Base-by-base conservation (phyloP, 2,888 invertebrate genomes). In the Dromius quadrimaculatus region DNA sequence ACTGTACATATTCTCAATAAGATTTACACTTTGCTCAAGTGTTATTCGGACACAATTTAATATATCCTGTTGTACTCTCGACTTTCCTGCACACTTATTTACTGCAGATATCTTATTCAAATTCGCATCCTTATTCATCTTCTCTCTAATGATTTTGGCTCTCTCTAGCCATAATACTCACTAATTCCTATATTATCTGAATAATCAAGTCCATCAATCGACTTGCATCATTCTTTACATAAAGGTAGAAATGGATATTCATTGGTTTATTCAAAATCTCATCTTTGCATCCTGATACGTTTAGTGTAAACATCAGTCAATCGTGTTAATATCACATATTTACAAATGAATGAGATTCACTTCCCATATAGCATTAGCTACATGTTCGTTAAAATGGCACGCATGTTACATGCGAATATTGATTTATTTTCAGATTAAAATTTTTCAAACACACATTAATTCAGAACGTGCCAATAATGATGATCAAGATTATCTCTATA, bases 371-470 rank as follows among this genome's bases (percentile, higher is more conserved):
- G 50, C 23, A 50, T 50, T 50, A 50, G 23, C 50, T 50, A 28
- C 50, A 50, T 50, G 23, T 50, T 50, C 50, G 5, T 17, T 8
- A 28, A 11, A 23, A 50, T 28, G 28, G 50, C 50, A 50, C 50
- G 50, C 28, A 28, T 50, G 50, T 50, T 50, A 50, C 50, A 50
- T 50, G 15, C n/a, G 13, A 38, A 38, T 38, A 50, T 50, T 50
- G 28, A 23, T 50, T 50, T 19, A 17, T n/a, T 47, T 47, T 34
- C 9, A 47, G 47, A 47, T 47, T 47, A 47, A 47, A 19, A 47
- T 20, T 47, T 47, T 47, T 47, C 47, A 19, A n/a, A n/a, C 19
- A 47, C 43, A 47, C 20, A 22, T 47, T 47, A 20, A 22, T n/a
- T 47, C 22, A 47, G 9, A 2, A 34, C 47, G 47, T 47, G 47